Conservation (phyloP, 2,888 invertebrate species). For the Ptychoptera albimana region DNA sequence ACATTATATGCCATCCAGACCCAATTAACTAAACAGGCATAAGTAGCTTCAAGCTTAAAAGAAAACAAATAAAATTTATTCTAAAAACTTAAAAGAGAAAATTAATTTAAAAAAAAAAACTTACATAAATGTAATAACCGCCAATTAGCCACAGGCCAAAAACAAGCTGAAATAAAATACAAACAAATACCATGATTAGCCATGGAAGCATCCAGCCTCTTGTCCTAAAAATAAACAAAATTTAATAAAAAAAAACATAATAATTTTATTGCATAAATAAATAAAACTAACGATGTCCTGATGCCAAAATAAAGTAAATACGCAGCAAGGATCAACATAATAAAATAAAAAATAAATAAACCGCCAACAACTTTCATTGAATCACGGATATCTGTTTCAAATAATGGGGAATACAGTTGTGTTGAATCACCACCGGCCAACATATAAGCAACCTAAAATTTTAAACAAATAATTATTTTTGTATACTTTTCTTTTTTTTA, state of each 20-base stretch:
- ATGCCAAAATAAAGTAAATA: slow-evolving; percentile 26
- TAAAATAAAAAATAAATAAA: slow-evolving; percentile 23
- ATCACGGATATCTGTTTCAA: slow-evolving; percentile 66
- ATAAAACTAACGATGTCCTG: slow-evolving; percentile 20
- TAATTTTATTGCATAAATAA: background rate
- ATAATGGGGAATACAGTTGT: slow-evolving; percentile 74
- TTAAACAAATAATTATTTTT: background rate
- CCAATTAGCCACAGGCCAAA: slow-evolving; percentile 76
- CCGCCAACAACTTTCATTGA: slow-evolving; percentile 54
- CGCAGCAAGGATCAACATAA: slow-evolving; percentile 35
- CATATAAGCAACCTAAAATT: slow-evolving; percentile 42
- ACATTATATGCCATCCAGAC: slow-evolving; percentile 78
- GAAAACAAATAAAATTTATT: background rate
- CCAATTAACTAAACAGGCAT: slow-evolving; percentile 60
- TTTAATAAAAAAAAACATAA: background rate
- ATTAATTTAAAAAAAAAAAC: slow-evolving; percentile 21
- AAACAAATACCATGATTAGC: slow-evolving; percentile 49
- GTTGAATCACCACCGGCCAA: slow-evolving; percentile 78
- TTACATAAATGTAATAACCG: slow-evolving; percentile 83
- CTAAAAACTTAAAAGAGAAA: background rate
- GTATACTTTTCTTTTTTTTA: background rate
- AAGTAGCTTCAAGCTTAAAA: slow-evolving; percentile 60
- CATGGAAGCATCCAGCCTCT: slow-evolving; percentile 73
- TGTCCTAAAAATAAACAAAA: slow-evolving; percentile 42
- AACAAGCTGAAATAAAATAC: slow-evolving; percentile 56